Percentiles rank a stretch among this genome's conserved stretches.
Evolutionary conservation across 2,113 vertebrate species (phyloP).

Genomic region (Tetrao urogallus): DNA sequence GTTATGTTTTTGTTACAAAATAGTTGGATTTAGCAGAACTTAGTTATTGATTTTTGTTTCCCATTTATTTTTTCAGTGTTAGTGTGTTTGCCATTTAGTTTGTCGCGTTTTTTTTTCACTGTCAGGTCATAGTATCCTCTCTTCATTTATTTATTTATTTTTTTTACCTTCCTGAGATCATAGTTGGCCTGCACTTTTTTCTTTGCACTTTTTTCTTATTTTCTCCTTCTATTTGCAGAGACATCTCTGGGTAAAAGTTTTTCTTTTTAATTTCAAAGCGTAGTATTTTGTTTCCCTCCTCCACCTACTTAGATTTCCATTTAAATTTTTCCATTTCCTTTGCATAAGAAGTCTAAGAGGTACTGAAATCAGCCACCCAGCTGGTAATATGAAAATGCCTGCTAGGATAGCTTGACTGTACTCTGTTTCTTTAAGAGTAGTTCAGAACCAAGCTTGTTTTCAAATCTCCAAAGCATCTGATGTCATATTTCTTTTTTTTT

Average conservation of each 20-base stretch:
- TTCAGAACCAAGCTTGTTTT: background rate
- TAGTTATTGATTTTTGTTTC: background rate
- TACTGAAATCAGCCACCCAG: background rate
- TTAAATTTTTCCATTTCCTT: background rate
- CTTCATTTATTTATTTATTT: too few relatives aligned
- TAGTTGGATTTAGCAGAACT: background rate
- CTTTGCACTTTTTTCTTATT: too few relatives aligned
- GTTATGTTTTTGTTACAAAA: background rate
- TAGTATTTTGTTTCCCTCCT: background rate
- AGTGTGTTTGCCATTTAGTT: background rate
- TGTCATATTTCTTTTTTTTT: background rate
- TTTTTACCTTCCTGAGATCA: background rate
- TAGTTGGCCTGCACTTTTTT: background rate
- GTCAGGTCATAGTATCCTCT: background rate
- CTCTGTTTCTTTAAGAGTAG: background rate
- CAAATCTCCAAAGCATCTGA: background rate
- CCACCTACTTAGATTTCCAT: background rate
- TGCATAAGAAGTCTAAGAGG: background rate
- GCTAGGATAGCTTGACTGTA: fast-evolving
- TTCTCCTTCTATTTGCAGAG: background rate
- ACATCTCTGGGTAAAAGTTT: fast-evolving
- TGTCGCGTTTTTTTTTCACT: fast-evolving
- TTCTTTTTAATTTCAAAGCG: background rate
- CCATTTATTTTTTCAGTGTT: fast-evolving
- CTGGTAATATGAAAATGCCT: fast-evolving